These are phyloP conservation scores for Apocheima hispidaria DNA, from an alignment of 2,888 invertebrate genomes.

Conservation along the genomic window DNA sequence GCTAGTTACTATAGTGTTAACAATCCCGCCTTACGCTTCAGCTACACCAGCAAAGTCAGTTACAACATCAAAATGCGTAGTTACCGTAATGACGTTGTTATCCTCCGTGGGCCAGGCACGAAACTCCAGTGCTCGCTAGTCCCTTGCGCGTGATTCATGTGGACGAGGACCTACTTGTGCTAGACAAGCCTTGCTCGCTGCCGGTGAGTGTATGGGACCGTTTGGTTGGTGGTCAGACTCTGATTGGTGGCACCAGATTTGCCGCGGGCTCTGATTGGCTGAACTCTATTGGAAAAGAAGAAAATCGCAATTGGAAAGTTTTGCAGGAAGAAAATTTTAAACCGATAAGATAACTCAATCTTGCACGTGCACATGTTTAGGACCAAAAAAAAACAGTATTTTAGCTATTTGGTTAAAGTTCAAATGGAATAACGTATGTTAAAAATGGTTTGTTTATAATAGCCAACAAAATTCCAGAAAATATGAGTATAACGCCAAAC, in stretches of 20 bases:
- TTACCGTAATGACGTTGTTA: constrained; percentile 57
- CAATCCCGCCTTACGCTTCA: constrained; percentile 25
- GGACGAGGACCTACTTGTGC: constrained; percentile 94
- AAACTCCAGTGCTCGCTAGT: constrained; percentile 93
- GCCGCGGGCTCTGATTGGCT: constrained; percentile 8
- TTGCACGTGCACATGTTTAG: too few species aligned
- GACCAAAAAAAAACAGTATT: too few species aligned
- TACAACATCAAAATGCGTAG: constrained; percentile 57
- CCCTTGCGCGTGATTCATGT: constrained; percentile 93
- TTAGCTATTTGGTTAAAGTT: too few species aligned
- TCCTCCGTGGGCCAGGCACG: constrained; percentile 90
- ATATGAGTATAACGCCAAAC: too few species aligned
- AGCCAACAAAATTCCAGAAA: too few species aligned
- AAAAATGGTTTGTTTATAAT: too few species aligned
- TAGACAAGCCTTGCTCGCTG: constrained; percentile 96
- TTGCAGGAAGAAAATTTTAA: neutral
- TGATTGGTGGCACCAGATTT: constrained; percentile 21
- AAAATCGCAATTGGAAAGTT: neutral
- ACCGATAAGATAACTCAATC: too few species aligned
- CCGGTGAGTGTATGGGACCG: constrained; percentile 89
- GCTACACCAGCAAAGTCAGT: constrained; percentile 48
- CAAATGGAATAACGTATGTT: too few species aligned
- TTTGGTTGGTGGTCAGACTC: constrained; percentile 59
- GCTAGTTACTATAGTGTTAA: constrained; percentile 26
- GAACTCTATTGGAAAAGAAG: neutral